Percentiles rank a stretch among this genome's conserved stretches.
Evolutionary conservation across 2,888 invertebrate species (phyloP).

Genomic region (Petrolisthes manimaculis): DNA sequence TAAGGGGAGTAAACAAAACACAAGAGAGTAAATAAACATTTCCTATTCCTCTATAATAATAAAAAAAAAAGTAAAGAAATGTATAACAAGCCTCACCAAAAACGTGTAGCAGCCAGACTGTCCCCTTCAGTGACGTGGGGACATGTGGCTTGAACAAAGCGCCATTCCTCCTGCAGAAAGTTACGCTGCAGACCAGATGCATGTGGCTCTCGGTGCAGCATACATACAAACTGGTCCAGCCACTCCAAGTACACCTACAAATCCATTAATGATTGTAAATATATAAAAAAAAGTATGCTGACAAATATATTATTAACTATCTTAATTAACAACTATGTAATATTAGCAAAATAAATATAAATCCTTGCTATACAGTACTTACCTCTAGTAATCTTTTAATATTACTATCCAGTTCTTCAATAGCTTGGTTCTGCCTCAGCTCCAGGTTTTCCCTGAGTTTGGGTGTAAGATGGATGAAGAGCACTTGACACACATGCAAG

Average conservation of each 20-base stretch:
- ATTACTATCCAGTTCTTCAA: slow-evolving; percentile 82
- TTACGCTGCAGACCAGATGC: slow-evolving; percentile 75
- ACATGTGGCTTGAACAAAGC: slow-evolving; percentile 83
- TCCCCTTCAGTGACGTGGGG: slow-evolving; percentile 83
- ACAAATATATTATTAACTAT: neutral
- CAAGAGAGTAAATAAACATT: too few species aligned
- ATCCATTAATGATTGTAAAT: neutral
- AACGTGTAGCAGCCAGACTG: slow-evolving; percentile 80
- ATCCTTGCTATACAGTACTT: slow-evolving; percentile 47
- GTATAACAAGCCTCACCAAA: slow-evolving; percentile 76
- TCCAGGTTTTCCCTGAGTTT: slow-evolving; percentile 50
- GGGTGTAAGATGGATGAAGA: slow-evolving; percentile 40
- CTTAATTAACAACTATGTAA: too few species aligned
- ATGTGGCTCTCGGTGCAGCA: slow-evolving; percentile 69
- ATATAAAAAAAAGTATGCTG: neutral
- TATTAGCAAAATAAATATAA: neutral
- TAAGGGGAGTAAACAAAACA: neutral
- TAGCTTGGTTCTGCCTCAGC: slow-evolving; percentile 70
- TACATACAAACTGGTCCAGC: slow-evolving; percentile 84
- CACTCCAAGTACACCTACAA: slow-evolving; percentile 87
- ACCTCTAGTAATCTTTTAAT: slow-evolving; percentile 81
- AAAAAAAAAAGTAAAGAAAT: slow-evolving; percentile 19
- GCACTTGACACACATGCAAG: slow-evolving; percentile 55
- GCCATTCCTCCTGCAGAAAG: slow-evolving; percentile 88
- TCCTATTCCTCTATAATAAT: too few species aligned